Percentiles rank a stretch among this genome's conserved stretches.
Conservation (phyloP, 2,797 vertebrate genomes). For the Acrossocheilus wenchowensis region DNA sequence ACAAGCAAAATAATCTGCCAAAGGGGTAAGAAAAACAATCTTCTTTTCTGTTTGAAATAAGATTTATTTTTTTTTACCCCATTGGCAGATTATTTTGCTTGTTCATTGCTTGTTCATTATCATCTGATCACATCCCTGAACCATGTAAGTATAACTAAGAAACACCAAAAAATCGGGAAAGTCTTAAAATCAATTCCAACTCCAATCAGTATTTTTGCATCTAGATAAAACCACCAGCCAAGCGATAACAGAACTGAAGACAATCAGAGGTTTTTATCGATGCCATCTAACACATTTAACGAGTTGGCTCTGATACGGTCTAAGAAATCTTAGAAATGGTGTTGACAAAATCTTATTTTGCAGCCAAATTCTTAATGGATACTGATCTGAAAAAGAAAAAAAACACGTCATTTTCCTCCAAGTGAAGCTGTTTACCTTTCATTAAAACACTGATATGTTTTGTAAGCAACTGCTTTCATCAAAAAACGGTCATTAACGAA, state of each 20-base stretch:
- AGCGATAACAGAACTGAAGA: not conserved
- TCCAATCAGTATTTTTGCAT: not conserved
- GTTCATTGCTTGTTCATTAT: not conserved
- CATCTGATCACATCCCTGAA: not conserved
- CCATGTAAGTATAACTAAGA: not conserved
- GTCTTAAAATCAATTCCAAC: not conserved
- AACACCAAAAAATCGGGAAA: not conserved
- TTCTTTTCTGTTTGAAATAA: no score
- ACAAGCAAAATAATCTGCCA: no score
- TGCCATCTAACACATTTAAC: constrained; percentile 7
- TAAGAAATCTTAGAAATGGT: not conserved
- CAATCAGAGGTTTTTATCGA: not conserved
- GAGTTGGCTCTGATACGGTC: not conserved
- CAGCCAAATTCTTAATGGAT: not conserved
- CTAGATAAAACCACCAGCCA: not conserved
- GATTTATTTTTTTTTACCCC: not conserved
- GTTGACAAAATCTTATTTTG: not conserved
- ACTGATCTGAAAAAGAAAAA: not conserved
- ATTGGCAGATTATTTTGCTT: no score
- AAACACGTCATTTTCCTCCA: not conserved
- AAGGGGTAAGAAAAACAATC: no score
- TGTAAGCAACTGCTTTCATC: constrained; percentile 4
- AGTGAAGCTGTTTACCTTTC: constrained; percentile 6
- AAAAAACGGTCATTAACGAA: not conserved
- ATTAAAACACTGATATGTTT: constrained; percentile 21